A percentile compares a stretch with the other conserved stretches of the same genome.
phyloP scores from a whole-genome alignment of 2,797 vertebrate genomes.

The Liparis tanakae region DNA sequence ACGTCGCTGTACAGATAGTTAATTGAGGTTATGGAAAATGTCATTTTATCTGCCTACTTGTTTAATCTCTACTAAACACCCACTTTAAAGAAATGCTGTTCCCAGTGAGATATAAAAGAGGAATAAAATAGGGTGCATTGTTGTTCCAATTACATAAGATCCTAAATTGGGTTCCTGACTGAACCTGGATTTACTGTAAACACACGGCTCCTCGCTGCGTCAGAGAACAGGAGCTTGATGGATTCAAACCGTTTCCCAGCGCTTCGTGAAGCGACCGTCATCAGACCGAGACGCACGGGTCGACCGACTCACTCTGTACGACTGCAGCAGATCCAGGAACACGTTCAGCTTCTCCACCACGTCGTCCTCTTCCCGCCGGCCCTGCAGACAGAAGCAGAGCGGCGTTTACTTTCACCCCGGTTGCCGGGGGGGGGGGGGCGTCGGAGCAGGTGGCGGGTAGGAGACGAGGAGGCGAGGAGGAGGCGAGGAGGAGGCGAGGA shows the following conservation, averaged over 20 bases:
- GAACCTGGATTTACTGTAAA: not conserved
- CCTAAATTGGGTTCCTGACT: constrained; percentile 1
- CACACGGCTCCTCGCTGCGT: not conserved
- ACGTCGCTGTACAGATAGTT: constrained; percentile 14
- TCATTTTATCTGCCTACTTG: constrained; percentile 10
- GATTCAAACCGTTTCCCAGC: not conserved
- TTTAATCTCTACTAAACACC: constrained; percentile 12
- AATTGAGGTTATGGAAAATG: constrained; percentile 11
- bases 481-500: constrained; percentile 1
- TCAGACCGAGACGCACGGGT: not conserved
- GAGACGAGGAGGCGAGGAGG: constrained; percentile 8
- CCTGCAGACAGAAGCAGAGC: constrained; percentile 79
- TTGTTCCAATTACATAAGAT: constrained; percentile 23
- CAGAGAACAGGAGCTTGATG: constrained; percentile 3
- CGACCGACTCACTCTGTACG: constrained; percentile 90
- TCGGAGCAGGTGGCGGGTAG: constrained; percentile 33
- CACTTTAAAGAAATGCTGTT: constrained; percentile 11
- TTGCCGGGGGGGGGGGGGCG: constrained; percentile 8
- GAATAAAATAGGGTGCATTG: not conserved
- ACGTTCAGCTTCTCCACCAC: constrained; percentile 97
- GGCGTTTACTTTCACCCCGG: constrained; percentile 33
- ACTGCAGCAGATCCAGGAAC: constrained; percentile 96
- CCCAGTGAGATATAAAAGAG: not conserved
- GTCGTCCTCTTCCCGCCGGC: constrained; percentile 94
- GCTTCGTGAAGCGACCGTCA: not conserved